Base-by-base conservation (phyloP, 2,888 invertebrate species). In the Eupithecia dodoneata region DNA sequence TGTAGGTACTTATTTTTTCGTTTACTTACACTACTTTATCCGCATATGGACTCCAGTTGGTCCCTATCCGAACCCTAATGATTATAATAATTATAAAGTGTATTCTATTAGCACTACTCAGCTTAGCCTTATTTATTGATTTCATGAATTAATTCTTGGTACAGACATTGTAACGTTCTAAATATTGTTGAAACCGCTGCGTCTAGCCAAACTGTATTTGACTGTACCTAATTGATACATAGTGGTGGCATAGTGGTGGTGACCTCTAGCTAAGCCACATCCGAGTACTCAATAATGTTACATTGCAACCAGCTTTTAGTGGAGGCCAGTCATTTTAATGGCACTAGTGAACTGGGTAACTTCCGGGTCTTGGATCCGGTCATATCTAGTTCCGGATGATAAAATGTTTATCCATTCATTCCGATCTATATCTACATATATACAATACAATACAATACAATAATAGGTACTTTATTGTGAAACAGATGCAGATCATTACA, bases 211-310 rank as follows among this genome's bases (percentile, higher is more conserved):
- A 77, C 76, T 80, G 71, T 77, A 73, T 65, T 72, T 80, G 79
- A 80, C 78, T 80, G 72, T 77, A 74, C 71, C 73, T 81, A 81
- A 81, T 83, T 83, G 81, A 83, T 83, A 77, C 81, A 83, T 81
- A 79, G 81, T 80, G 77, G 71, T 72, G 65, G 75, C 73, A 83
- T 81, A 79, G 81, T 80, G 77, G 71, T 72, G 65, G 75, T 72
- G 75, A 75, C 73, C 81, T 78, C 77, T 44, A 76, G 80, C 79
- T 78, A 76, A 72, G 72, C 80, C 77, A 79, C 80, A 81, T 78
- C 75, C 72, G 73, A 80, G 72, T 66, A 67, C 67, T 76, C 73
- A 79, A 79, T 80, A 76, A 77, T 76, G 74, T 72, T 72, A 76
- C 45, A 49, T 70, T 49, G 18, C 69, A 45, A 45, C 47, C 10